Evolutionary conservation across 1,140 invertebrate species (phyloP).

Genomic region (Conus betulinus): DNA sequence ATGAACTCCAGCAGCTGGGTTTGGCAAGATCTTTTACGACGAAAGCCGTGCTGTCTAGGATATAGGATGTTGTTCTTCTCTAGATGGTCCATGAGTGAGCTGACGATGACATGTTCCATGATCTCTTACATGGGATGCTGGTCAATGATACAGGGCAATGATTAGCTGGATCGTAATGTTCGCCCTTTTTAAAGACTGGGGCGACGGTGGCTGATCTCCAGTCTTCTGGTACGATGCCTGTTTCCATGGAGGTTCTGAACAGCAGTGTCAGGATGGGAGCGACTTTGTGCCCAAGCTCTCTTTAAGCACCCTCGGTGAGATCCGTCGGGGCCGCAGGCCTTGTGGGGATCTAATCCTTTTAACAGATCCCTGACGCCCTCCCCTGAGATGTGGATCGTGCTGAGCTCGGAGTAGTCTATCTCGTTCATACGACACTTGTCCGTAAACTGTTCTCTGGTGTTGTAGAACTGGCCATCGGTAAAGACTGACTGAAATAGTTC

Average conservation of each 20-base stretch:
- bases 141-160: slow-evolving; percentile 45
- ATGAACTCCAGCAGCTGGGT: slow-evolving; percentile 46
- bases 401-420: neutral
- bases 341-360: slow-evolving; percentile 18
- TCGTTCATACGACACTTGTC: neutral
- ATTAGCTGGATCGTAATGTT: slow-evolving; percentile 36
- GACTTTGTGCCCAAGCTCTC: slow-evolving; percentile 31
- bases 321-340: slow-evolving; percentile 44
- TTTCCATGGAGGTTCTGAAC: slow-evolving; percentile 40
- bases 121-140: slow-evolving; percentile 35
- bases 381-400: slow-evolving; percentile 31
- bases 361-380: slow-evolving; percentile 31
- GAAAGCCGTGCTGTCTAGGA: slow-evolving; percentile 37
- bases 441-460: neutral
- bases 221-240: slow-evolving; percentile 37
- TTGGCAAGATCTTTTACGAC: slow-evolving; percentile 35
- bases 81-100: slow-evolving; percentile 33
- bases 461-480: slow-evolving; percentile 28
- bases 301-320: slow-evolving; percentile 33
- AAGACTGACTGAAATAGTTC: slow-evolving; percentile 24
- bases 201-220: slow-evolving; percentile 32
- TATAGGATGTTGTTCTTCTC: slow-evolving; percentile 26
- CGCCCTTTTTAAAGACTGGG: slow-evolving; percentile 31
- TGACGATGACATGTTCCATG: slow-evolving; percentile 33
- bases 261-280: slow-evolving; percentile 29